Evolutionary conservation across 1,140 invertebrate genomes (phyloP), one percentile per base, ranked within the genome.

Genomic region (Holotrichia oblita): DNA sequence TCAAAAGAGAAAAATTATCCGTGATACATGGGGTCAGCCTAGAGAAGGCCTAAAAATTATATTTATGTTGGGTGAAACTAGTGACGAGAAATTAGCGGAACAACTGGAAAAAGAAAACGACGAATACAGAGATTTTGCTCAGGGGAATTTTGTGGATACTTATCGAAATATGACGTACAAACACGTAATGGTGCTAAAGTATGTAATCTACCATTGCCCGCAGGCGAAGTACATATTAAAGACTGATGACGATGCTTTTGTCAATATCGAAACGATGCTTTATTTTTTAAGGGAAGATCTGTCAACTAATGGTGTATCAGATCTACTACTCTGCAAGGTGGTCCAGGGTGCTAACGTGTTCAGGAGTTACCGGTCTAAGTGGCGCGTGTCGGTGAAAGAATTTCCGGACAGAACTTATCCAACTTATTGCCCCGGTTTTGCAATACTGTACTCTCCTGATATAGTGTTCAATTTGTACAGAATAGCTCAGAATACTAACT

Each of bases 91-190:
- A 4, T 79, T 86, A 42, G 89, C 92, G 80, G 78, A 84, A 0
- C 82, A 83, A 12, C 81, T 96, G 2, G 82, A 89, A 14, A 82
- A 88, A 59, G 95, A 97, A 85, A 90, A 90, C 81, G 83, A 83
- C 3, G 81, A 81, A 0, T 90, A 92, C 83, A 87, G 89, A 20
- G 96, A 97, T 84, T 89, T 97, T 77, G 89, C 96, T 27, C 93
- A 95, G 76, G 94, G 94, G 27, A 92, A 91, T 81, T 96, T 96
- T 85, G 77, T 89, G 8, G 95, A 97, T 87, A 89, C 89, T 40
- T 97, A 97, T 84, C 90, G 92, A 79, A 97, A 97, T 87, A 90
- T 97, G 87, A 96, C 95, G 1, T 95, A 95, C 83, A 97, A 97
- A 87, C 94, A 96, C 86, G 91, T 94, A 4, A 94, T 95, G 91